Evolutionary conservation across 1,140 invertebrate genomes (phyloP).

Genomic region (Acyrthosiphon pisum): DNA sequence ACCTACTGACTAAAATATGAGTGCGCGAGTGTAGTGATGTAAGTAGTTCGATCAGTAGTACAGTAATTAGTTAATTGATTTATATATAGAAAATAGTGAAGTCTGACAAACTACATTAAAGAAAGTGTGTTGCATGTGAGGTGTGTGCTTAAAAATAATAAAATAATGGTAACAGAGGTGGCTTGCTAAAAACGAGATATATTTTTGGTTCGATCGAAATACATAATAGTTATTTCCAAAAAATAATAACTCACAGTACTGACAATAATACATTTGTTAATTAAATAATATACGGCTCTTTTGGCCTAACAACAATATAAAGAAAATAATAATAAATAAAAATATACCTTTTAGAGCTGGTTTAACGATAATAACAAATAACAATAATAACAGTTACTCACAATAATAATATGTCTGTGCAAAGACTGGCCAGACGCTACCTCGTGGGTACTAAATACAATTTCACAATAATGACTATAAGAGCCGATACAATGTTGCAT

Average conservation of each 20-base stretch:
- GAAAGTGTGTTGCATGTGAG: not conserved
- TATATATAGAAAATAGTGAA: not conserved
- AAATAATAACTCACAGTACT: not conserved
- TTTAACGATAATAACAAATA: not conserved
- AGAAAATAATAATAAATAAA: not conserved
- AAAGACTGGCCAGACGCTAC: not conserved
- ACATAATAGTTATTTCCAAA: not conserved
- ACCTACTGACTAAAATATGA: too few species aligned
- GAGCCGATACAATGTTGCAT: not conserved
- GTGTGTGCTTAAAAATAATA: not conserved
- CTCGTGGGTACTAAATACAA: not conserved
- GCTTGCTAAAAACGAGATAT: not conserved
- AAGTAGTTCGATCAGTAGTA: too few species aligned
- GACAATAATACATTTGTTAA: not conserved
- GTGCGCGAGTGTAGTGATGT: too few species aligned
- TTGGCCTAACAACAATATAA: not conserved
- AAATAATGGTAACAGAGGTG: not conserved
- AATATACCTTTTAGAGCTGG: not conserved
- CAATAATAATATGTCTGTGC: not conserved
- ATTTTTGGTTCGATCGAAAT: not conserved
- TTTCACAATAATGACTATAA: not conserved
- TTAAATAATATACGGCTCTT: not conserved
- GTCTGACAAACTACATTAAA: not conserved
- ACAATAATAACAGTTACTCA: not conserved
- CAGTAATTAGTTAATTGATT: too few species aligned